Evolutionary conservation across 2,113 vertebrate genomes (phyloP), one percentile per base, ranked within the genome.

Genomic region (Rhabdornis inornatus): DNA sequence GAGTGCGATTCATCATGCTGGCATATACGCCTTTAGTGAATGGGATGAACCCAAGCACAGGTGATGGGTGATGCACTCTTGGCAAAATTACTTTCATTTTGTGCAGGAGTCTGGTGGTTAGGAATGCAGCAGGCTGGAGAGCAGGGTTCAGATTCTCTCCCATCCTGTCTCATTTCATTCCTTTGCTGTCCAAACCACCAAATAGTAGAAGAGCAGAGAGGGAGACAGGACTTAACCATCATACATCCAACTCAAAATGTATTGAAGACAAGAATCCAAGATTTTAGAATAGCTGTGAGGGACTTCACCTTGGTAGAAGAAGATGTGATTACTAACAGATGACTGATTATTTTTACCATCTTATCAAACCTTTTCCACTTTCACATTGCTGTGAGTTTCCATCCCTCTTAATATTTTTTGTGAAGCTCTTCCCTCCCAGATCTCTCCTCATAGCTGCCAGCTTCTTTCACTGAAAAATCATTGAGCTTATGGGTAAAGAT

Each of bases 401-500:
- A 83, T 70, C 14, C 39, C 47, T 88, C 31, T 76, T 44, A 21
- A 24, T 24, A 47, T 64, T 72, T 37, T 85, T 52, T 53, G 2
- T 83, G 12, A 12, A 57, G 37, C 11, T 33, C 23, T 70, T 83
- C 15, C 50, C 6, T 77, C 78, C 61, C 47, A 74, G 28, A 65
- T 61, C 9, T 77, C 39, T 76, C 27, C 16, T 76, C 5, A 17
- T 6, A 60, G 19, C 37, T 57, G 12, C 8, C 61, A 27, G 35
- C 13, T 57, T 57, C n/a, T 86, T 86, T 70, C 30, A 25, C 50
- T 66, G 20, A 30, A 86, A 83, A 89, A 28, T 3, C 33, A 31
- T 4, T 16, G 8, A 25, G 18, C 2, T 76, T 53, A 10, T 0
- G 0, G 39, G 30, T 35, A 63, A 50, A 61, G 9, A 5, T 21